Base-by-base conservation (phyloP, 2,113 vertebrate genomes). In the Halichoeres trimaculatus region DNA sequence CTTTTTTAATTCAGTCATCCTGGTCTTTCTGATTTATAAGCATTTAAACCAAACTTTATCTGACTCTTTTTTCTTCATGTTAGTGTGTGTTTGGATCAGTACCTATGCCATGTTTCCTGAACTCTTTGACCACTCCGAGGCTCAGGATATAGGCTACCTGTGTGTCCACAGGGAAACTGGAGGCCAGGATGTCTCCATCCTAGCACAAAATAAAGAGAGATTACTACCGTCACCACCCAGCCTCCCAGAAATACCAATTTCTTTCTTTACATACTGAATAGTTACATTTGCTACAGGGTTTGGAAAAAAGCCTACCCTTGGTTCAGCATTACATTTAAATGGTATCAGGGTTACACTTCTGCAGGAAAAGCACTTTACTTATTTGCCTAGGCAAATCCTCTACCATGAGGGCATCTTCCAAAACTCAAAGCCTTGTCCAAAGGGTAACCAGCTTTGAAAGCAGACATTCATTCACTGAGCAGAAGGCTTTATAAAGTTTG, bases 141-240 rank as follows among this genome's bases (percentile, higher is more conserved):
- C 98, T 99, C 63, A 99, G 93, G 86, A 99, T 99, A 93, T 99
- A 99, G 5, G 98, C 98, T 63, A 99, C 98, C 88, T 99, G 97
- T 72, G 97, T 99, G 83, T 99, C 98, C 85, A 97, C 93, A 53
- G 98, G 96, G 87, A 99, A 99, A 89, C 86, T 96, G 90, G 98
- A 99, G 67, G 98, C 98, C 91, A 99, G 92, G 90, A 99, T 97
- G 89, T 99, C 98, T 90, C 97, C 98, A 95, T 99, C 98, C 98
- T 98, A 78, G 81, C 23, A 63, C 0, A 55, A 36, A 2, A 52
- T 6, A 59, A 16, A 67, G 12, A 63, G 1, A 41, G 53, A 47
- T 38, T 66, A 20, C 2, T 0, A 35, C 10, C 10, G 13, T 51
- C 35, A 10, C 20, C 3, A 56, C 1, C 10, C 5, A 20, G 3